Percentiles rank a stretch among this genome's conserved stretches.
phyloP scores from a whole-genome alignment of 2,888 invertebrate genomes.

The Labia minor region DNA sequence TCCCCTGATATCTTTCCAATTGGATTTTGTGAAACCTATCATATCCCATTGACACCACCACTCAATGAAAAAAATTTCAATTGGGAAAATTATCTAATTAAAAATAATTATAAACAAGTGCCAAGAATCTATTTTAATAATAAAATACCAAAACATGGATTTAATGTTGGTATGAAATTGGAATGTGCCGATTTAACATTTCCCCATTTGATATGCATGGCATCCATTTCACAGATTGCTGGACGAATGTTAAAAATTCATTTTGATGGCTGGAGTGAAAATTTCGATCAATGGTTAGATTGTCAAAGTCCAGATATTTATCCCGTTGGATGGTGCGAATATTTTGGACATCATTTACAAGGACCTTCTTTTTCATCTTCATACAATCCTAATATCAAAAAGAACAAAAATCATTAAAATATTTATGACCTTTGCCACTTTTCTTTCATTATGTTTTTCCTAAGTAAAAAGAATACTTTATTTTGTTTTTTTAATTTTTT shows the following conservation, averaged over 20 bases:
- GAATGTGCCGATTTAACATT: slow-evolving; percentile 97
- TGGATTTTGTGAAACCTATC: slow-evolving; percentile 80
- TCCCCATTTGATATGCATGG: slow-evolving; percentile 89
- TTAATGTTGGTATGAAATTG: slow-evolving; percentile 80
- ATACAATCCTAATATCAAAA: no score
- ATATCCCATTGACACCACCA: slow-evolving; percentile 75
- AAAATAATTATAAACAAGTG: slow-evolving; percentile 56
- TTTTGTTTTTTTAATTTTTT: no score
- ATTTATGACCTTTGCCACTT: no score
- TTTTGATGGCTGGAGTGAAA: slow-evolving; percentile 96
- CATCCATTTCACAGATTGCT: slow-evolving; percentile 81
- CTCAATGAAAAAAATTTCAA: slow-evolving; percentile 54
- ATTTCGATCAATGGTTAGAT: slow-evolving; percentile 96
- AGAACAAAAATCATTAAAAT: no score
- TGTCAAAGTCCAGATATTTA: slow-evolving; percentile 92
- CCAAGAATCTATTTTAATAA: slow-evolving; percentile 64
- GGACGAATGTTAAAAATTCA: slow-evolving; percentile 78
- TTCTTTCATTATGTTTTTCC: no score
- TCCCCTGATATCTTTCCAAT: slow-evolving; percentile 89
- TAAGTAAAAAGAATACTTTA: no score
- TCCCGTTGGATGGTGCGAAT: slow-evolving; percentile 92
- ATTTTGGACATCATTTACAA: slow-evolving; percentile 82
- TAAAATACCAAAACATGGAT: slow-evolving; percentile 74
- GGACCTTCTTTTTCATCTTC: no score
- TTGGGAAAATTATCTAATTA: slow-evolving; percentile 64